Evolutionary conservation across 2,888 invertebrate species (phyloP).

Genomic region (Eledona agricola): DNA sequence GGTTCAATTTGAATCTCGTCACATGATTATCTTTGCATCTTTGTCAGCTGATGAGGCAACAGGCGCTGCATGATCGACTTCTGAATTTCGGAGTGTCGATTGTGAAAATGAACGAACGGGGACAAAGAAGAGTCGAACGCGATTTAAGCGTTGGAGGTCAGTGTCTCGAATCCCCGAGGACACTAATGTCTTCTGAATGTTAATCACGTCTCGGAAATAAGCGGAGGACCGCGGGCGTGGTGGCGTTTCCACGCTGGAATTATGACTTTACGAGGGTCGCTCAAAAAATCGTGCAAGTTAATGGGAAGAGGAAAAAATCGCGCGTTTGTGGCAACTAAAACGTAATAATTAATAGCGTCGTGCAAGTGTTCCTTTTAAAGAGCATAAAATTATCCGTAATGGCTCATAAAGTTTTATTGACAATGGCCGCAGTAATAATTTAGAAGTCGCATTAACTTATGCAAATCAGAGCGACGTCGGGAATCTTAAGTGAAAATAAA

Average conservation of each 20-base stretch:
- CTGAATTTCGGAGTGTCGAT: no score
- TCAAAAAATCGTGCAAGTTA: constrained; percentile 5
- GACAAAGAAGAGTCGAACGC: constrained; percentile 6
- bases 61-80: no score
- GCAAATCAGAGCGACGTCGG: constrained; percentile 45
- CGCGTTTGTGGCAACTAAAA: neutral
- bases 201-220: constrained; percentile 44
- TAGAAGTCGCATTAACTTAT: constrained; percentile 40
- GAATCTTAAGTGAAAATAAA: constrained; percentile 54
- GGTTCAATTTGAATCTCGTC: no score
- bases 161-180: constrained; percentile 38
- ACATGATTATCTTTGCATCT: no score
- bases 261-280: constrained; percentile 18
- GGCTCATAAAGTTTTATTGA: constrained; percentile 41
- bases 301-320: neutral
- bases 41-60: no score
- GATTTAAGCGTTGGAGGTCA: constrained; percentile 31
- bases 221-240: constrained; percentile 25
- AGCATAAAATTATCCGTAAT: constrained; percentile 38
- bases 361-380: constrained; percentile 16
- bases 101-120: no score
- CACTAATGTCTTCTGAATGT: constrained; percentile 50
- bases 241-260: constrained; percentile 29
- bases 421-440: constrained; percentile 38
- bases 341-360: constrained; percentile 12